Percentiles rank a stretch among this genome's conserved stretches.
Evolutionary conservation across 2,888 invertebrate species (phyloP).

Genomic region (Zeuzera pyrina): DNA sequence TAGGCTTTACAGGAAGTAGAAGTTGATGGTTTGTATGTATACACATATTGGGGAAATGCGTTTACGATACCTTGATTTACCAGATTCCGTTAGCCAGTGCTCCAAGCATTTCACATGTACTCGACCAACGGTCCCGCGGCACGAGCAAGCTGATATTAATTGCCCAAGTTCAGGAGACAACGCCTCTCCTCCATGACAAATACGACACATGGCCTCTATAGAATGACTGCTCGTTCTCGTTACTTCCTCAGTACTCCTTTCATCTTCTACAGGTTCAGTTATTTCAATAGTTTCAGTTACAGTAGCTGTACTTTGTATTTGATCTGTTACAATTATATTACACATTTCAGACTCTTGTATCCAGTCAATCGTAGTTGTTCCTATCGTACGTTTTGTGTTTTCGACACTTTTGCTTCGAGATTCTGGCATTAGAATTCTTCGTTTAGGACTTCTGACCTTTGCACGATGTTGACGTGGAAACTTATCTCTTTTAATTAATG

Average conservation of each 20-base stretch:
- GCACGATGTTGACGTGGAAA: slow-evolving; percentile 40
- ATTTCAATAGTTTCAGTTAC: slow-evolving; percentile 9
- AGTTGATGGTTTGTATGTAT: too few species aligned
- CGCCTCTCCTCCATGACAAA: slow-evolving; percentile 56
- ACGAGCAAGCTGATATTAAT: slow-evolving; percentile 59
- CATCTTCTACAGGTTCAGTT: slow-evolving; percentile 13
- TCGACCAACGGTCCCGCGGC: slow-evolving; percentile 79
- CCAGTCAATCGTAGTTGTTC: slow-evolving; percentile 32
- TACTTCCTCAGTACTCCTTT: slow-evolving; percentile 24
- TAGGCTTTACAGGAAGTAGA: too few species aligned
- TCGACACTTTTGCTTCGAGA: slow-evolving; percentile 12
- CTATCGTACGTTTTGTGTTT: slow-evolving; percentile 21
- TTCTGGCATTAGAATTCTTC: slow-evolving; percentile 25
- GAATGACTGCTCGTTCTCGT: slow-evolving; percentile 37
- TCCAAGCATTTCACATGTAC: slow-evolving; percentile 83
- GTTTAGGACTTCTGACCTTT: slow-evolving; percentile 53
- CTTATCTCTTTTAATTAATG: slow-evolving; percentile 29
- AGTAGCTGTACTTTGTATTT: slow-evolving; percentile 11
- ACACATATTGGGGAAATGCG: too few species aligned
- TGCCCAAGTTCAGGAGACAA: slow-evolving; percentile 40
- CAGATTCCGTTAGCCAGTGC: slow-evolving; percentile 82
- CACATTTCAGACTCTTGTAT: slow-evolving; percentile 24
- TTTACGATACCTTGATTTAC: slow-evolving; percentile 74
- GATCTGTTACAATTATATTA: slow-evolving; percentile 11
- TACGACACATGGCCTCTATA: slow-evolving; percentile 57